phyloP scores from a whole-genome alignment of 2,113 vertebrate genomes.

The Deroptyus accipitrinus region DNA sequence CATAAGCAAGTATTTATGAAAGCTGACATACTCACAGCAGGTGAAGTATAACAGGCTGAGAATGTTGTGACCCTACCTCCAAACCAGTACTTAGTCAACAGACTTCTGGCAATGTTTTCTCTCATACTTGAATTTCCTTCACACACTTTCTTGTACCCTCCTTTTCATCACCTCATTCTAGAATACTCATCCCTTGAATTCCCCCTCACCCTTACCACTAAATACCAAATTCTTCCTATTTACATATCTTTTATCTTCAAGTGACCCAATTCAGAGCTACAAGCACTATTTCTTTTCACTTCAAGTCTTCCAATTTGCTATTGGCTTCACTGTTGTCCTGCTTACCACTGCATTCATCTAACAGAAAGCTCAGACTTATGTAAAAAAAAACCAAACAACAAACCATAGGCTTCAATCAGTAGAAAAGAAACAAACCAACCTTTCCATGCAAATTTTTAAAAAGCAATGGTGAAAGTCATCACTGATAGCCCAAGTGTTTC shows the following conservation, averaged over 20 bases:
- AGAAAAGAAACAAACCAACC: background rate
- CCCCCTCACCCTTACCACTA: background rate
- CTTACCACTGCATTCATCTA: background rate
- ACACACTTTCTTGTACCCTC: accelerated
- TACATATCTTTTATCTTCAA: background rate
- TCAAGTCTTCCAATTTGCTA: background rate
- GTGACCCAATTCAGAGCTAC: background rate
- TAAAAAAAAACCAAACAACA: background rate
- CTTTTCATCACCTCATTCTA: background rate
- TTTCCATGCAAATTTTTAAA: background rate
- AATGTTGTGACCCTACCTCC: background rate
- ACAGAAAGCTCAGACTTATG: background rate
- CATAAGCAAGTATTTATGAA: background rate
- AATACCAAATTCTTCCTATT: background rate
- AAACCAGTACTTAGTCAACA: background rate
- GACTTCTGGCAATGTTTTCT: background rate
- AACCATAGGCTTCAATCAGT: background rate
- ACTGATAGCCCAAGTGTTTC: background rate
- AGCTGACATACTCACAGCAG: background rate
- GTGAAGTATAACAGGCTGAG: background rate
- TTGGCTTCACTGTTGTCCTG: background rate
- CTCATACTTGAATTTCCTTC: background rate
- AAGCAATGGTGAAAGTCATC: background rate
- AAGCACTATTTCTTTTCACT: background rate
- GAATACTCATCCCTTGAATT: background rate